phyloP scores from a whole-genome alignment of 2,113 vertebrate genomes.

The Arvicanthis niloticus region DNA sequence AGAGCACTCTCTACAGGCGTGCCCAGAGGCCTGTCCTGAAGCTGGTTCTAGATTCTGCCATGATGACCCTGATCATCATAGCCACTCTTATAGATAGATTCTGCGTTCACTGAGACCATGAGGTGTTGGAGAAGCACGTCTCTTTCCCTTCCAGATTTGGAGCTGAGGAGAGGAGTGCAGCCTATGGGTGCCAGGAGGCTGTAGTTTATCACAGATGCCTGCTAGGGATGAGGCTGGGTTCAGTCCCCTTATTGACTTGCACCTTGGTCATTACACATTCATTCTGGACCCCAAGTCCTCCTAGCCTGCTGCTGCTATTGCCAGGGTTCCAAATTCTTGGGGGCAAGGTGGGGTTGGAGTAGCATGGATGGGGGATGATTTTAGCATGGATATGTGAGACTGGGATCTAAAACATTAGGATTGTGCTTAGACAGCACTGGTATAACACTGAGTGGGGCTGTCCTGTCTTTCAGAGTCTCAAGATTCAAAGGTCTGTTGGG shows the following conservation, averaged over 20 bases:
- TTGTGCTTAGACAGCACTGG: not conserved
- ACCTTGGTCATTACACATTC: not conserved
- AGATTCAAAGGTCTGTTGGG: slow-evolving; percentile 90
- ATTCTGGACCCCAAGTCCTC: not conserved
- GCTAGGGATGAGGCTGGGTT: not conserved
- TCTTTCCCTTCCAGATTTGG: not conserved
- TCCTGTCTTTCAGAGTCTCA: slow-evolving; percentile 86
- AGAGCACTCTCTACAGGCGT: not conserved
- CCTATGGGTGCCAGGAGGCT: not conserved
- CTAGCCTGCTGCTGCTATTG: not conserved
- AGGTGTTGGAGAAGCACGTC: accelerated
- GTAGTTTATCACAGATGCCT: too few relatives aligned
- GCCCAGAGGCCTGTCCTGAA: not conserved
- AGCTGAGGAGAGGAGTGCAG: not conserved
- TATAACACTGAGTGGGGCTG: accelerated
- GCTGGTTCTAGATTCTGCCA: not conserved
- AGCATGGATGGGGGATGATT: not conserved
- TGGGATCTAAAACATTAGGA: not conserved
- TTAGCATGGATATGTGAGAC: accelerated
- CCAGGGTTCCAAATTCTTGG: not conserved
- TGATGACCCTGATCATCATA: not conserved
- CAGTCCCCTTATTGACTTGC: not conserved
- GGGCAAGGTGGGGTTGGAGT: not conserved
- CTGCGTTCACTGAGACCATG: not conserved
- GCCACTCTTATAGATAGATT: too few relatives aligned